A percentile compares a stretch with the other conserved stretches of the same genome.
Conservation (phyloP, 2,888 invertebrate genomes). For the Trachelus iudaicus region DNA sequence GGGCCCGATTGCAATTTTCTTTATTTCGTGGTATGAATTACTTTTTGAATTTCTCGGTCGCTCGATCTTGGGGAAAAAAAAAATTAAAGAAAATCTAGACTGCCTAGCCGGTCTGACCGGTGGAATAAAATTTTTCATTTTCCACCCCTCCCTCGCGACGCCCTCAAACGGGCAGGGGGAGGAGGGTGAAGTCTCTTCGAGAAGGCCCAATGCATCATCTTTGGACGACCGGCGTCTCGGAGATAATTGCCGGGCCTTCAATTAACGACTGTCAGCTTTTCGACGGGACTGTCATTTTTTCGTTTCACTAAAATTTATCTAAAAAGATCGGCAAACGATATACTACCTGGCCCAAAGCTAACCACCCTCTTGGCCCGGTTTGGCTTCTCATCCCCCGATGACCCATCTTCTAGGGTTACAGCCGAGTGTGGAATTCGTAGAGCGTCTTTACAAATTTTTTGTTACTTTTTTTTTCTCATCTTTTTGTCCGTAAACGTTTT, state of each 20-base stretch:
- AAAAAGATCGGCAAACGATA: conserved; percentile 13
- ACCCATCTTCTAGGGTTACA: background rate
- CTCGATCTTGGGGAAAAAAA: background rate
- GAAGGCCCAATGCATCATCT: conserved; percentile 17
- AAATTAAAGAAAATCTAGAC: background rate
- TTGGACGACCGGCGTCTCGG: conserved; percentile 15
- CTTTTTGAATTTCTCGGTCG: background rate
- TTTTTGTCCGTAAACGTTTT: background rate
- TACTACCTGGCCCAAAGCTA: background rate
- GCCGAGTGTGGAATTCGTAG: background rate
- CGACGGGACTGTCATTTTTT: conserved; percentile 27
- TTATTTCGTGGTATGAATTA: background rate
- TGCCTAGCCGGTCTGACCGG: background rate
- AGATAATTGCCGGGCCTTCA: conserved; percentile 10
- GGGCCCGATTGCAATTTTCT: background rate
- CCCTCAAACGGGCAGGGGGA: background rate
- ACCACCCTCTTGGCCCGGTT: background rate
- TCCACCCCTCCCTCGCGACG: conserved; percentile 7
- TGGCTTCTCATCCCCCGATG: background rate
- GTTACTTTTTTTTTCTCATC: background rate
- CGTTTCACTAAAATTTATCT: conserved; percentile 11
- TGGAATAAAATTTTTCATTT: conserved; percentile 25
- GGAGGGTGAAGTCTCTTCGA: background rate
- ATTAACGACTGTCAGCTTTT: conserved; percentile 28
- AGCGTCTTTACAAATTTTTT: background rate